Base-by-base conservation (phyloP, 2,113 vertebrate species). In the Lipophrys pholis region DNA sequence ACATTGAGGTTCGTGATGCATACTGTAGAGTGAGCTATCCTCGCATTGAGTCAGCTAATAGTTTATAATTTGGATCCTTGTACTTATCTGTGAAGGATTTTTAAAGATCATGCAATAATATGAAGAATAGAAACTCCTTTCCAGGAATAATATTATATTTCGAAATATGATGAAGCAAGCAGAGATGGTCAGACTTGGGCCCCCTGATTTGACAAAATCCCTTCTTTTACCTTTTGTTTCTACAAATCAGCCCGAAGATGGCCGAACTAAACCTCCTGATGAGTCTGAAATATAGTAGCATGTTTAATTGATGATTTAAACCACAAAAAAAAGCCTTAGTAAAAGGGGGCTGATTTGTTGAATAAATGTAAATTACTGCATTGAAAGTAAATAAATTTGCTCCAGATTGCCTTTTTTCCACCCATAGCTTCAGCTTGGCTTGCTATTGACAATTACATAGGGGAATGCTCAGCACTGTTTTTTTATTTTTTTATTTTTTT, bases 401-500 rank as follows among this genome's bases (percentile, higher is more conserved):
- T 48, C 12, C 21, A 16, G 6, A 57, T 41, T 9, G 11, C 14
- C 52, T 45, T 46, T 59, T 15, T n/a, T 30, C 4, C 21, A 8
- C 35, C 46, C 21, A 43, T 55, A 49, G 74, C 76, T 77, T 68
- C 14, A 81, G 69, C 70, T 82, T 81, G 46, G 60, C 69, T 73
- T 21, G 21, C 54, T 50, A 69, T 56, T 60, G 11, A 43, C 17
- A 73, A 8, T 10, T 60, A 14, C 70, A 17, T 9, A 0, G 41
- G 1, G 11, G 14, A 59, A 38, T 30, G 40, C 3, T 36, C 9
- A 42, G 10, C 21, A 9, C 36, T 58, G 12, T 17, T 39, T 48
- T 73, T 30, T 17, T 39, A 41, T 73, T 30, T 30, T 30, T 30
- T 30, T 30, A 2, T 30, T 30, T 30, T 30, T 30, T 30, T 30